Evolutionary conservation across 2,888 invertebrate species (phyloP).

Genomic region (Caradrina clavipalpis): DNA sequence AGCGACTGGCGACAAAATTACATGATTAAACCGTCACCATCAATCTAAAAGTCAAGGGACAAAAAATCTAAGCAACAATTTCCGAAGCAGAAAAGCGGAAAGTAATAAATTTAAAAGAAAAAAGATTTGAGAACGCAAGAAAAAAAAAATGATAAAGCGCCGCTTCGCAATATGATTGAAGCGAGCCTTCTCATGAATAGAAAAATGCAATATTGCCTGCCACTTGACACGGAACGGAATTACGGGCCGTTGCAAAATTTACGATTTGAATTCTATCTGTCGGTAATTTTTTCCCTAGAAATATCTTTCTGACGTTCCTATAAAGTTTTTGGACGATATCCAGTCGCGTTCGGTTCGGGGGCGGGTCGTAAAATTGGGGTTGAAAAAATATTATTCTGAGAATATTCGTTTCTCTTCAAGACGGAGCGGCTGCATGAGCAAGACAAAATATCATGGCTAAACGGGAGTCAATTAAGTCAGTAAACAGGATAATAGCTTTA

Average conservation of each 20-base stretch:
- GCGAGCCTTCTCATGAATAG: conserved; percentile 64
- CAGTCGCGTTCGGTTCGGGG: conserved; percentile 35
- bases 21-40: conserved; percentile 47
- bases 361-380: conserved; percentile 24
- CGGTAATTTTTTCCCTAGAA: conserved; percentile 43
- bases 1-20: conserved; percentile 29
- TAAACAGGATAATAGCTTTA: neutral
- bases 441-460: neutral
- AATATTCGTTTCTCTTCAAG: conserved; percentile 13
- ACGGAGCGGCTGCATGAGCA: neutral
- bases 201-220: conserved; percentile 71
- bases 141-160: conserved; percentile 53
- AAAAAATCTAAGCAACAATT: conserved; percentile 55
- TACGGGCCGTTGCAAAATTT: conserved; percentile 59
- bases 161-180: conserved; percentile 66
- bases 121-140: conserved; percentile 57
- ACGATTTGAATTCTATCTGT: conserved; percentile 64
- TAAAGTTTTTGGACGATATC: conserved; percentile 54
- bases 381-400: neutral
- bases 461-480: neutral
- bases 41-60: conserved; percentile 42
- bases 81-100: conserved; percentile 55
- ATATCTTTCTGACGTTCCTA: conserved; percentile 25
- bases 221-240: conserved; percentile 65
- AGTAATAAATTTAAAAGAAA: conserved; percentile 65